Evolutionary conservation across 2,113 vertebrate genomes (phyloP).

Genomic region (Cephalopholis sonnerati): DNA sequence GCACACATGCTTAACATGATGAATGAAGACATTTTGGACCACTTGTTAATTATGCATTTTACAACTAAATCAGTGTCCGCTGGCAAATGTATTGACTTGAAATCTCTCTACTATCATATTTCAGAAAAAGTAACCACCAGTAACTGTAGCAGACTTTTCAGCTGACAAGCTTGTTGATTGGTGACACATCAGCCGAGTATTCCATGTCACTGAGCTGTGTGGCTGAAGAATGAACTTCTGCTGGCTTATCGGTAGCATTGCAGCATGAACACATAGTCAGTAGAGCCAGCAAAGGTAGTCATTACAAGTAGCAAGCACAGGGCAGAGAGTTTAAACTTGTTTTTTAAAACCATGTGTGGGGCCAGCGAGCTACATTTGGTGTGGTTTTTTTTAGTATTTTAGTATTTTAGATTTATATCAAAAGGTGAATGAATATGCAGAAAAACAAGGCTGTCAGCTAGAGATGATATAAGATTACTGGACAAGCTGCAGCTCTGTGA

Average conservation of each 20-base stretch:
- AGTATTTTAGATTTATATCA: not conserved
- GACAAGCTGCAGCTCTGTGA: slow-evolving; percentile 8
- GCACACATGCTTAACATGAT: too few relatives aligned
- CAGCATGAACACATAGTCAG: not conserved
- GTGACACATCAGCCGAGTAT: not conserved
- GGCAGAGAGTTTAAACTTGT: not conserved
- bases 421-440: slow-evolving; percentile 4
- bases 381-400: not conserved
- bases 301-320: not conserved
- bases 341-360: not conserved
- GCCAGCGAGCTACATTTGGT: not conserved
- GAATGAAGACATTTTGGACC: not conserved
- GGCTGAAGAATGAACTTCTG: not conserved
- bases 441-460: not conserved
- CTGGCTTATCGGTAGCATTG: slow-evolving; percentile 3
- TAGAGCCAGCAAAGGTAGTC: not conserved
- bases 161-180: slow-evolving; percentile 9
- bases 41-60: not conserved
- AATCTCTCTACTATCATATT: not conserved
- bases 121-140: not conserved
- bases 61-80: not conserved
- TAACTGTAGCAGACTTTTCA: not conserved
- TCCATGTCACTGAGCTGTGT: slow-evolving; percentile 2
- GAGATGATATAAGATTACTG: slow-evolving; percentile 2
- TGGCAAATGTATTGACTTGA: not conserved